A percentile compares a stretch with the other conserved stretches of the same genome.
phyloP scores from a whole-genome alignment of 2,888 invertebrate species.

The Cataglyphis albicans region DNA sequence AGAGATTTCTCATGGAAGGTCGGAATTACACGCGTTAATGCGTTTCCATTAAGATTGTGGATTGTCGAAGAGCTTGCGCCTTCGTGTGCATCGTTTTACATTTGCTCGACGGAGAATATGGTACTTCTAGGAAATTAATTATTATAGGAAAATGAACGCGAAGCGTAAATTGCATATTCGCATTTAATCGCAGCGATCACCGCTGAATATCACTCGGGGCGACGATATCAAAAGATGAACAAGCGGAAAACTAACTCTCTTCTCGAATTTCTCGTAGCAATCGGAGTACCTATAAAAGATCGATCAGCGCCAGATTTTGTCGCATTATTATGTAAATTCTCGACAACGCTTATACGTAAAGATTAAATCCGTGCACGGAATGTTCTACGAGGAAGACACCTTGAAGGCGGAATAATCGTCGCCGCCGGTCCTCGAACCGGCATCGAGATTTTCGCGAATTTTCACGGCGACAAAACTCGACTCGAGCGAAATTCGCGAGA shows the following conservation, averaged over 20 bases:
- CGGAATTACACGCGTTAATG: conserved; percentile 43
- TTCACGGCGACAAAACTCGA: not conserved
- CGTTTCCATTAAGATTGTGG: conserved; percentile 22
- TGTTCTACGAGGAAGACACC: not conserved
- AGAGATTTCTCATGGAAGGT: conserved; percentile 22
- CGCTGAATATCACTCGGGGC: conserved; percentile 33
- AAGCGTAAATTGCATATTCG: not conserved
- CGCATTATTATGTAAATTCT: conserved; percentile 24
- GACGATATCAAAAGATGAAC: not conserved
- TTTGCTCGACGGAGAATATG: not conserved
- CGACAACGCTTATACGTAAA: conserved; percentile 31
- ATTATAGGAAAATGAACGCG: not conserved
- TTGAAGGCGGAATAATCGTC: not conserved
- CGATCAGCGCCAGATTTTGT: not conserved
- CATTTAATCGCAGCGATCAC: not conserved
- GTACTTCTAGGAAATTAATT: not conserved
- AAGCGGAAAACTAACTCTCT: conserved; percentile 47
- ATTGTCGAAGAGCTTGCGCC: not conserved
- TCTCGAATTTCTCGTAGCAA: conserved; percentile 41
- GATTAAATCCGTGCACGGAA: not conserved
- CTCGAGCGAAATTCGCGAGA: not conserved
- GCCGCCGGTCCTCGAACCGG: not conserved
- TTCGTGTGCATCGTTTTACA: conserved; percentile 25
- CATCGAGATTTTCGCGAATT: not conserved
- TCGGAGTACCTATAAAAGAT: conserved; percentile 22